Evolutionary conservation across 1,140 invertebrate genomes (phyloP).

Genomic region (Trissolcus basalis): DNA sequence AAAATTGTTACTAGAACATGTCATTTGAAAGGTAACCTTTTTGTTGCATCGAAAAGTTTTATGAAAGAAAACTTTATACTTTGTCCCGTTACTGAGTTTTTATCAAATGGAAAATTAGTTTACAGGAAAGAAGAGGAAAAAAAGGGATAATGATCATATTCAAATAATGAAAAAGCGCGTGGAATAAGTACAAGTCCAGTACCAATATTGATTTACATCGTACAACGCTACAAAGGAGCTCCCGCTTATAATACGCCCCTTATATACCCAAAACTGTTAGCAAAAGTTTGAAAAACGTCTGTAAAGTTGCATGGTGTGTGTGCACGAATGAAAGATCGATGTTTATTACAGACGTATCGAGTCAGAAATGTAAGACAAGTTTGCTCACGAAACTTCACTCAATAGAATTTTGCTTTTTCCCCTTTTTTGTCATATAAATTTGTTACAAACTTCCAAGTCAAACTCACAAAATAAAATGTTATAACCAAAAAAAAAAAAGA

Average conservation of each 20-base stretch:
- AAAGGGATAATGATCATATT: neutral
- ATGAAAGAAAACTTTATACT: too few relatives aligned
- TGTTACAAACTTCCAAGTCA: neutral
- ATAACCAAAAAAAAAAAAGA: too few relatives aligned
- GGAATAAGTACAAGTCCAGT: neutral
- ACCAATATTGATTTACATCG: constrained; percentile 16
- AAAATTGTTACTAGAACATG: too few relatives aligned
- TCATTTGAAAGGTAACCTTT: too few relatives aligned
- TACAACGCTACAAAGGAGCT: neutral
- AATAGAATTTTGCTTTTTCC: neutral
- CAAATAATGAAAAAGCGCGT: neutral
- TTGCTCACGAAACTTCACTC: constrained; percentile 4
- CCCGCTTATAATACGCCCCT: constrained; percentile 3
- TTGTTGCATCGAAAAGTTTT: too few relatives aligned
- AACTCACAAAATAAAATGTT: too few relatives aligned
- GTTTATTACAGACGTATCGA: constrained; percentile 31
- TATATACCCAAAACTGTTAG: constrained; percentile 8
- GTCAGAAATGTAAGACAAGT: constrained; percentile 11
- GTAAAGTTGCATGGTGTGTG: constrained; percentile 15
- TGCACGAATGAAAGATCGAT: constrained; percentile 29
- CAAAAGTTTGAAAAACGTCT: constrained; percentile 26
- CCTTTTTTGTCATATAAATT: constrained; percentile 11
- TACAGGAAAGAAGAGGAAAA: neutral
- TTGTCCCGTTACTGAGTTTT: too few relatives aligned
- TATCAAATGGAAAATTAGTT: too few relatives aligned